These are phyloP conservation scores for Brienomyrus longianalis DNA, from an alignment of 2,113 vertebrate genomes.

Conservation along the genomic window DNA sequence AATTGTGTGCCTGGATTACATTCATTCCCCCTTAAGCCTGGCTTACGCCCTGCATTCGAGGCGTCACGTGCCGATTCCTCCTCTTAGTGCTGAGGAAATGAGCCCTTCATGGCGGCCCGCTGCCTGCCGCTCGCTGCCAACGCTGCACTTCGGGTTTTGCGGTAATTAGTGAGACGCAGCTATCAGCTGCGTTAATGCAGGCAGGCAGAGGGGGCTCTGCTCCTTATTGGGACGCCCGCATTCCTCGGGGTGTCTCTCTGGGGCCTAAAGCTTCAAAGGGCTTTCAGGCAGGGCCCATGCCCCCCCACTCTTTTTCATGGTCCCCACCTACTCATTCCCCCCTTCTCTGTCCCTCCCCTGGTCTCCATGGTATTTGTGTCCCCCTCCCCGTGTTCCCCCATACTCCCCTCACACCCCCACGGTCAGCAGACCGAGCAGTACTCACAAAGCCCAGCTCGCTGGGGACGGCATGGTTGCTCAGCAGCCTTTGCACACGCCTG, in stretches of 20 bases:
- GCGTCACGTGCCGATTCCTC: constrained; percentile 31
- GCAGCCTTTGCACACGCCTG: constrained; percentile 77
- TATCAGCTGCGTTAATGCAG: too few species aligned
- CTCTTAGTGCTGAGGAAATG: constrained; percentile 38
- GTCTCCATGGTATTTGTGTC: not conserved
- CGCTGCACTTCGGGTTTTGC: too few species aligned
- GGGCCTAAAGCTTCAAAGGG: too few species aligned
- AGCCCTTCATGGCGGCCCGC: constrained; percentile 45
- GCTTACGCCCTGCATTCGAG: constrained; percentile 28
- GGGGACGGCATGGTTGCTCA: constrained; percentile 73
- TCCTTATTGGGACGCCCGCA: too few species aligned
- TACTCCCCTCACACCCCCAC: not conserved
- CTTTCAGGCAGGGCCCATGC: not conserved
- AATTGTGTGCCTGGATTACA: constrained; percentile 43
- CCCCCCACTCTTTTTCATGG: not conserved
- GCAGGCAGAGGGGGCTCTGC: too few species aligned
- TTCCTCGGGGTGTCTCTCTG: too few species aligned
- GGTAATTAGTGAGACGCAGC: too few species aligned
- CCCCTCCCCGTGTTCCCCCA: not conserved
- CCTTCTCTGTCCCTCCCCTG: not conserved
- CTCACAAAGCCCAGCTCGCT: constrained; percentile 64
- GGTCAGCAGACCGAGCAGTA: constrained; percentile 33
- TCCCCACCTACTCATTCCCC: not conserved
- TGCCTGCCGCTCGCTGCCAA: constrained; percentile 15
- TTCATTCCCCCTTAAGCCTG: constrained; percentile 38